A percentile compares a stretch with the other conserved stretches of the same genome.
phyloP scores from a whole-genome alignment of 2,797 vertebrate genomes.

The Microhierax caerulescens region DNA sequence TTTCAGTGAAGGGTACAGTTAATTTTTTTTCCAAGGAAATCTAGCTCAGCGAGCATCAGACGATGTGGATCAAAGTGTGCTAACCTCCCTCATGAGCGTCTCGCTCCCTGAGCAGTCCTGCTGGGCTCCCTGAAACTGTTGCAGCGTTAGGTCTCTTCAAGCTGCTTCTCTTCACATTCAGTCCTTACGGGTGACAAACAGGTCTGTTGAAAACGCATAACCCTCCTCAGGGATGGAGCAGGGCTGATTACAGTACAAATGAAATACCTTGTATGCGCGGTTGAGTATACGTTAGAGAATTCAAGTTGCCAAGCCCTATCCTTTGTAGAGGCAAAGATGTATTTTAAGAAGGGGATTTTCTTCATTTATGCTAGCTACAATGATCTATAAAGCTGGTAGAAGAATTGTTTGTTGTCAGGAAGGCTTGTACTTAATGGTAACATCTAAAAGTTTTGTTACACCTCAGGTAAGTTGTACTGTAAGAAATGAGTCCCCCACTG shows the following conservation, averaged over 20 bases:
- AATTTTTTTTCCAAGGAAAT: neutral
- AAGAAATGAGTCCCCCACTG: neutral
- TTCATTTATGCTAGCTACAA: neutral
- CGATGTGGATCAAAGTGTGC: neutral
- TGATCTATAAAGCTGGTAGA: neutral
- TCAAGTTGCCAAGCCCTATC: neutral
- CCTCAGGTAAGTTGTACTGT: neutral
- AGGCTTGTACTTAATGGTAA: neutral
- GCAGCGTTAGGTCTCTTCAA: neutral
- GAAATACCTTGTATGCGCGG: rapidly evolving
- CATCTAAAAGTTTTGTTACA: neutral
- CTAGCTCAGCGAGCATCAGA: neutral
- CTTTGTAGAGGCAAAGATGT: neutral
- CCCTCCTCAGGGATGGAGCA: neutral
- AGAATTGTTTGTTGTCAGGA: neutral
- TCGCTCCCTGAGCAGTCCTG: neutral
- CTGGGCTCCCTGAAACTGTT: neutral
- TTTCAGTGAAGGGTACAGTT: neutral
- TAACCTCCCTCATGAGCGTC: neutral
- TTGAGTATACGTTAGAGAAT: neutral
- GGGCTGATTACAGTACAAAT: neutral
- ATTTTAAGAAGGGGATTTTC: neutral
- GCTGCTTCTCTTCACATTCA: neutral
- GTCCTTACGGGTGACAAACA: neutral
- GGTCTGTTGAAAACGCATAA: neutral